Percentiles rank a stretch among this genome's conserved stretches.
phyloP scores from a whole-genome alignment of 92 coral and sea anemone species.

The Heteractis magnifica region DNA sequence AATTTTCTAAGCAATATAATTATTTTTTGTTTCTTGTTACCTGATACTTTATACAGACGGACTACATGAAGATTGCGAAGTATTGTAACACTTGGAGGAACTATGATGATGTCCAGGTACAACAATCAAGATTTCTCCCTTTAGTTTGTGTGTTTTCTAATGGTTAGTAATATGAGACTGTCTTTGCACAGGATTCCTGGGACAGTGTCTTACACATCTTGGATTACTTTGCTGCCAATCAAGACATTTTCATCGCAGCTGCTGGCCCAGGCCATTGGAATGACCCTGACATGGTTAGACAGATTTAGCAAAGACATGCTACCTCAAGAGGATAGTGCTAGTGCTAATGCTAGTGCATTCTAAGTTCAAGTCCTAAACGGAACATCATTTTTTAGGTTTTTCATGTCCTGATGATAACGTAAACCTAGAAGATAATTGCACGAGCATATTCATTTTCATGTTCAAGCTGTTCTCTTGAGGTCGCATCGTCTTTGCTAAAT shows the following conservation, averaged over 20 bases:
- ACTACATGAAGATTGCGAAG: constrained; percentile 68
- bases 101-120: constrained; percentile 91
- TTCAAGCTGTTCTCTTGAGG: no score
- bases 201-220: constrained; percentile 66
- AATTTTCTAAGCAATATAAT: background rate
- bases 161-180: background rate
- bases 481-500: no score
- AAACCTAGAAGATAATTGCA: no score
- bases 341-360: no score
- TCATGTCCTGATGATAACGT: no score
- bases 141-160: background rate
- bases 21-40: background rate
- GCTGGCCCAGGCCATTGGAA: constrained; percentile 99
- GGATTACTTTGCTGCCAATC: constrained; percentile 91
- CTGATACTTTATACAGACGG: constrained; percentile 48
- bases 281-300: constrained; percentile 91
- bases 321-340: no score
- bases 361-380: no score
- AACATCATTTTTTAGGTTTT: no score
- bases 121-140: background rate
- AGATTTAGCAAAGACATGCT: background rate
- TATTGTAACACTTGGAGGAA: constrained; percentile 92
- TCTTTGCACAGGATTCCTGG: constrained; percentile 79
- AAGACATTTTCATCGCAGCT: constrained; percentile 71
- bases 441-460: no score